phyloP scores from a whole-genome alignment of 2,797 vertebrate genomes.

The Danio tinwini region DNA sequence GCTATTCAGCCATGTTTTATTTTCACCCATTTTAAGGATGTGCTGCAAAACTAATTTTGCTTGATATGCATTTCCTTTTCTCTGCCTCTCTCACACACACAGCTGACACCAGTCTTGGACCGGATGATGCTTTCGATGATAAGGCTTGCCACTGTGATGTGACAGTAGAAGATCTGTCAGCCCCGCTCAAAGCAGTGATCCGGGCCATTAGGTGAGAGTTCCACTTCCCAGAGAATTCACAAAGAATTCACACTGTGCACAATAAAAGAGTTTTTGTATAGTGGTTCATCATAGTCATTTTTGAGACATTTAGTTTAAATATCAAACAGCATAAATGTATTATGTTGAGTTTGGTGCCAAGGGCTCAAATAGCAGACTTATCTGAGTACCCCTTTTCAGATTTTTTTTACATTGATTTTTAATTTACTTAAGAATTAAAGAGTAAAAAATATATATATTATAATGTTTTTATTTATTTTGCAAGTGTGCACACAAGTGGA shows the following conservation, averaged over 20 bases:
- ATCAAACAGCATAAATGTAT: too few relatives aligned
- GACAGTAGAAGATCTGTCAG: conserved; percentile 93
- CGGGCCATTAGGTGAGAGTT: conserved; percentile 91
- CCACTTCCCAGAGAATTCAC: background rate
- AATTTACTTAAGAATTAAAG: too few relatives aligned
- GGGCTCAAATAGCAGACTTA: too few relatives aligned
- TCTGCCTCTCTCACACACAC: conserved; percentile 63
- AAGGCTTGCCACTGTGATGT: conserved; percentile 96
- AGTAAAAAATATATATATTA: too few relatives aligned
- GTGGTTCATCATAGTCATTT: too few relatives aligned
- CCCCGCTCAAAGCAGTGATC: conserved; percentile 93
- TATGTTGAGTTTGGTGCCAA: too few relatives aligned
- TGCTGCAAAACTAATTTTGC: background rate
- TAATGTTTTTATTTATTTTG: too few relatives aligned
- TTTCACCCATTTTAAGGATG: conserved; percentile 7
- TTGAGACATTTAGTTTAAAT: too few relatives aligned
- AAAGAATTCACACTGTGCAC: conserved; percentile 3
- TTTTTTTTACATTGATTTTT: too few relatives aligned
- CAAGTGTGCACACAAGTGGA: too few relatives aligned
- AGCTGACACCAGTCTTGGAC: conserved; percentile 88
- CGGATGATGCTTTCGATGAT: conserved; percentile 91
- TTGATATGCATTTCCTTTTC: background rate
- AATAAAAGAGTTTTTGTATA: too few relatives aligned
- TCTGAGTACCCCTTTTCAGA: too few relatives aligned
- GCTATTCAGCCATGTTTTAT: conserved; percentile 5